Conservation (phyloP, 92 coral and sea anemone genomes). For the Parazoanthus swiftii region DNA sequence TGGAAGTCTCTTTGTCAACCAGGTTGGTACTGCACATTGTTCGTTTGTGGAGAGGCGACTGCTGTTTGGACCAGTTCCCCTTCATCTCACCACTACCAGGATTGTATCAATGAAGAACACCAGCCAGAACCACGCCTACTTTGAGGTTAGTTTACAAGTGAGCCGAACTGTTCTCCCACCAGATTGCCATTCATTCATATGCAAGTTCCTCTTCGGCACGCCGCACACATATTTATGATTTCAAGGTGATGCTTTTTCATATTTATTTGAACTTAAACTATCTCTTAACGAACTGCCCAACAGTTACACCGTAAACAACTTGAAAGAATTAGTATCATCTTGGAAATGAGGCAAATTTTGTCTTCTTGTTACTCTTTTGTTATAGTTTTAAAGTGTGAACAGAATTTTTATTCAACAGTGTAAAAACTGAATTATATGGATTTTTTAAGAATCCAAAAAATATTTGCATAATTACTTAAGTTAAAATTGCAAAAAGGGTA, state of each 20-base stretch:
- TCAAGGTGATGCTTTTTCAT: neutral
- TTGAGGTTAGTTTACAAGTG: constrained; percentile 58
- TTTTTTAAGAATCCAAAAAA: too few species aligned
- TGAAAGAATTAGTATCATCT: too few species aligned
- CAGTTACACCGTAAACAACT: neutral
- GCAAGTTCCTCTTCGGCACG: neutral
- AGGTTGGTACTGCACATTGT: constrained; percentile 90
- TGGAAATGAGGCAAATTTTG: too few species aligned
- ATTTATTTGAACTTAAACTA: neutral
- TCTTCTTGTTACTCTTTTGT: too few species aligned
- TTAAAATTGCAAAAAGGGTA: too few species aligned
- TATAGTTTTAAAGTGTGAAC: too few species aligned
- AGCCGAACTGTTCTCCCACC: neutral
- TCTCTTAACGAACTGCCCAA: neutral
- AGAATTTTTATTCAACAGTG: too few species aligned
- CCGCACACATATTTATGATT: neutral
- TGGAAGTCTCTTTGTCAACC: constrained; percentile 6
- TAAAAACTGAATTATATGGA: too few species aligned
- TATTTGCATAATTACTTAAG: too few species aligned
- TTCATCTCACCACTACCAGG: constrained; percentile 85
- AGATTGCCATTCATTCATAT: neutral
- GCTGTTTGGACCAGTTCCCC: constrained; percentile 88
- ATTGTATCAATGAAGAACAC: constrained; percentile 79
- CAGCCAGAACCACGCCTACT: constrained; percentile 88
- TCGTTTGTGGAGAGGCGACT: constrained; percentile 96